These are phyloP conservation scores for Loriculus beryllinus DNA, from an alignment of 2,797 vertebrate species.

Conservation along the genomic window DNA sequence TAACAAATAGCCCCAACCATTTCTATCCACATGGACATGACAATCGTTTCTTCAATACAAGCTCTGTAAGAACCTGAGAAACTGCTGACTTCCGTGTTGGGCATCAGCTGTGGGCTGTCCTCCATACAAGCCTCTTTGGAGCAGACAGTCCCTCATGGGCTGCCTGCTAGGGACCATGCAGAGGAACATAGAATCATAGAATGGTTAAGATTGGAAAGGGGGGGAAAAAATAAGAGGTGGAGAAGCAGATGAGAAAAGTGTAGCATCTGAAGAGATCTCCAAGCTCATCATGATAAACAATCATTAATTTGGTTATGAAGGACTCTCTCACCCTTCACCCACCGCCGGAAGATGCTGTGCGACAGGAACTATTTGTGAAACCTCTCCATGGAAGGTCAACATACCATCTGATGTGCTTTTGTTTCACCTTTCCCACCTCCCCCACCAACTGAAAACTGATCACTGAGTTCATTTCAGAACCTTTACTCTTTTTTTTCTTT, in stretches of 20 bases:
- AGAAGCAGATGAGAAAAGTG: neutral
- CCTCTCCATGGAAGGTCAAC: rapidly evolving
- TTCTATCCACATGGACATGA: rapidly evolving
- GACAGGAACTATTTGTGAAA: neutral
- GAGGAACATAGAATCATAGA: neutral
- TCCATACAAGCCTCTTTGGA: rapidly evolving
- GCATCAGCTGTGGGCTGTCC: neutral
- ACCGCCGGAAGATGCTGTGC: rapidly evolving
- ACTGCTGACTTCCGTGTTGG: neutral
- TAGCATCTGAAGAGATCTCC: neutral
- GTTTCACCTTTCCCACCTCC: neutral
- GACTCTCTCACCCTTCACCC: neutral
- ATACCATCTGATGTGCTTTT: neutral
- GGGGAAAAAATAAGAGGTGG: neutral
- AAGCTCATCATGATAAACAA: neutral
- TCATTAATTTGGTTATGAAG: neutral
- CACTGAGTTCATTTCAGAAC: constrained; percentile 22
- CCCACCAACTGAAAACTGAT: neutral
- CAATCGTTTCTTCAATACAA: neutral
- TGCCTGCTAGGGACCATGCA: neutral
- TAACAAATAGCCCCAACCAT: neutral
- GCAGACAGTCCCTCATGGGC: neutral
- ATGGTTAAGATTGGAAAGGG: neutral
- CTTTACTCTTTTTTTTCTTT: constrained; percentile 33
- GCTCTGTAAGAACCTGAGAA: neutral